phyloP scores from a whole-genome alignment of 2,113 vertebrate genomes.

The Erythrolamprus reginae region DNA sequence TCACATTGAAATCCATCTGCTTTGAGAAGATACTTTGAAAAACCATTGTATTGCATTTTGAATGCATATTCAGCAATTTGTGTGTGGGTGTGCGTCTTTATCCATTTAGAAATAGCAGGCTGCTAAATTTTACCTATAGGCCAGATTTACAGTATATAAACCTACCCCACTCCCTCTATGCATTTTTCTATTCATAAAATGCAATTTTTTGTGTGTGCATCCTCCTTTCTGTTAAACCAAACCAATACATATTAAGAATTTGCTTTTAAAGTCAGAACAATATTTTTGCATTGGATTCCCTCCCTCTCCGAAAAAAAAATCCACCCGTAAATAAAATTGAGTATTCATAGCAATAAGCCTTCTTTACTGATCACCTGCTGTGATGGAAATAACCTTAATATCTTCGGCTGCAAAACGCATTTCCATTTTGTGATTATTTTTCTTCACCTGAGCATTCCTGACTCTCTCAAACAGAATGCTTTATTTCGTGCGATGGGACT shows the following conservation, averaged over 20 bases:
- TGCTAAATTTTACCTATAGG: not conserved
- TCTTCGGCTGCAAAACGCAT: slow-evolving; percentile 35
- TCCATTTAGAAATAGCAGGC: not conserved
- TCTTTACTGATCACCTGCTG: slow-evolving; percentile 59
- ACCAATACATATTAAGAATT: not conserved
- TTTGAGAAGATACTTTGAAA: not conserved
- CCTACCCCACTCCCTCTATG: not conserved
- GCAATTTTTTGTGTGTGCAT: not conserved
- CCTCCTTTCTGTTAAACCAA: not conserved
- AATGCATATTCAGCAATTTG: not conserved
- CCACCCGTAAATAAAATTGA: slow-evolving; percentile 28
- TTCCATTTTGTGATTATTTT: slow-evolving; percentile 47
- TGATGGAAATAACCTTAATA: slow-evolving; percentile 54
- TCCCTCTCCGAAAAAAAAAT: not conserved
- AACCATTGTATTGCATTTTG: not conserved
- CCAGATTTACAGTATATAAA: not conserved
- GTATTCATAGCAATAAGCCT: slow-evolving; percentile 46
- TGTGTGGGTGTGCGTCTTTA: too few species aligned
- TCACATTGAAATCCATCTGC: not conserved
- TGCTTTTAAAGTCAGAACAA: slow-evolving; percentile 15
- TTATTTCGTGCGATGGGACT: slow-evolving; percentile 25
- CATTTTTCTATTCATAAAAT: accelerated
- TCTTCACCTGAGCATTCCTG: slow-evolving; percentile 43
- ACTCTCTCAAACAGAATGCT: slow-evolving; percentile 35
- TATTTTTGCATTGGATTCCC: slow-evolving; percentile 8